These are phyloP conservation scores for Drosophila miranda DNA, from an alignment of 1,140 invertebrate species.

Conservation along the genomic window DNA sequence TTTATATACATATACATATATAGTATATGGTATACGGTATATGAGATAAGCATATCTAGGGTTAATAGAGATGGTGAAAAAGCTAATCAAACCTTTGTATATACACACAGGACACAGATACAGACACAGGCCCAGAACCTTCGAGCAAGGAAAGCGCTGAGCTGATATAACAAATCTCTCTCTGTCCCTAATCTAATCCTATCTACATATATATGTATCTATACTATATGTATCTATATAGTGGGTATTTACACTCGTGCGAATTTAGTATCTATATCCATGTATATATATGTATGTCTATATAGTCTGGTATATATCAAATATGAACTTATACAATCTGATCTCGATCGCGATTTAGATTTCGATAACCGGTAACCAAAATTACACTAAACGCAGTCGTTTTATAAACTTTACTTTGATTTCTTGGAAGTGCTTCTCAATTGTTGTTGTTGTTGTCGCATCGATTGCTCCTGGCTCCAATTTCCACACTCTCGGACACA, in stretches of 20 bases:
- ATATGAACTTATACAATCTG: too few relatives aligned
- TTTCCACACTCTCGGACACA: slow-evolving; percentile 6
- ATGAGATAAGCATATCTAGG: not conserved
- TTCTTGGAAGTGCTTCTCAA: slow-evolving; percentile 55
- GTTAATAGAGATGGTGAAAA: slow-evolving; percentile 47
- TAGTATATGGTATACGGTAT: too few relatives aligned
- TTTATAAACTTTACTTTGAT: slow-evolving; percentile 68
- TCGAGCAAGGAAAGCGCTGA: too few relatives aligned
- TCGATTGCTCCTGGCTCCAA: slow-evolving; percentile 1
- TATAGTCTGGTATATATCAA: too few relatives aligned
- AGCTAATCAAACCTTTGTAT: slow-evolving; percentile 40
- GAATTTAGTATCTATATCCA: slow-evolving; percentile 28
- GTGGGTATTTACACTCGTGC: slow-evolving; percentile 1
- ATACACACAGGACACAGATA: slow-evolving; percentile 9
- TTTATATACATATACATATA: not conserved
- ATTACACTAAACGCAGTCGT: slow-evolving; percentile 61
- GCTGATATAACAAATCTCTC: too few relatives aligned
- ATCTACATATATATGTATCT: slow-evolving; percentile 13
- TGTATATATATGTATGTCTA: not conserved
- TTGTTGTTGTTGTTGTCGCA: slow-evolving; percentile 21
- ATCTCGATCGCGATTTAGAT: too few relatives aligned
- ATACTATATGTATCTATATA: slow-evolving; percentile 11
- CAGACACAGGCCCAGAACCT: too few relatives aligned
- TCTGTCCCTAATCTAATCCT: too few relatives aligned
- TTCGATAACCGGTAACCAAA: too few relatives aligned